Base-by-base conservation (phyloP, 2,888 invertebrate species). In the Nomada flava region DNA sequence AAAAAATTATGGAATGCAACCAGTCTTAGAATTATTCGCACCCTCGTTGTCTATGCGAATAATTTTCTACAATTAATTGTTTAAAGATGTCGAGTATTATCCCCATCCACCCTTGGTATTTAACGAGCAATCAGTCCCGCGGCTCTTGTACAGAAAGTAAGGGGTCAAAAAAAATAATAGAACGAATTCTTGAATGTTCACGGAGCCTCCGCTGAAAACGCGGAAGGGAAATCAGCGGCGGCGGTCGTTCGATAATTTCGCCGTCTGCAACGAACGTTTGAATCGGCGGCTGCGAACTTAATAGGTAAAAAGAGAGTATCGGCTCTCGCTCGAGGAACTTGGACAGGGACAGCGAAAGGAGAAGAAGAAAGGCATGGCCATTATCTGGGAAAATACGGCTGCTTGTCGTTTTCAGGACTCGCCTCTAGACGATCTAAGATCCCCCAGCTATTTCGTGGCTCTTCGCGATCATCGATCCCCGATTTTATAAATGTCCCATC, bases 341-440 rank as follows among this genome's bases (percentile, higher is more conserved):
- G 53, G 67, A 52, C 64, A 52, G 62, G 64, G 67, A 79, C 75
- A n/a, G 59, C 11, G 36, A 36, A 18, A 82, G 60, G 62, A 70
- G n/a, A 44, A 36, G 83, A 83, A 81, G 83, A 83, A 84, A 83
- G 81, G 84, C 84, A 70, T 72, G 84, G 69, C 89, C 88, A 90
- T 91, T 91, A 90, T 90, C 89, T 85, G 83, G 71, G 85, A 85
- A 89, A 91, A 90, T 91, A 90, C 88, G 87, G 83, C 74, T 75
- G 86, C 87, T 87, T 87, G 89, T 91, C 90, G 89, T 89, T 87
- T 79, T 83, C 88, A 88, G 87, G 83, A 64, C 68, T 70, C 71
- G 65, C 62, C 59, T 57, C 68, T 63, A 72, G 83, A 84, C 80
- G 78, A 81, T 79, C 72, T 70, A 67, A 74, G 82, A 82, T 76